Evolutionary conservation across 2,797 vertebrate genomes (phyloP), one percentile per base, ranked within the genome.

Genomic region (Hafferia zeledoni): DNA sequence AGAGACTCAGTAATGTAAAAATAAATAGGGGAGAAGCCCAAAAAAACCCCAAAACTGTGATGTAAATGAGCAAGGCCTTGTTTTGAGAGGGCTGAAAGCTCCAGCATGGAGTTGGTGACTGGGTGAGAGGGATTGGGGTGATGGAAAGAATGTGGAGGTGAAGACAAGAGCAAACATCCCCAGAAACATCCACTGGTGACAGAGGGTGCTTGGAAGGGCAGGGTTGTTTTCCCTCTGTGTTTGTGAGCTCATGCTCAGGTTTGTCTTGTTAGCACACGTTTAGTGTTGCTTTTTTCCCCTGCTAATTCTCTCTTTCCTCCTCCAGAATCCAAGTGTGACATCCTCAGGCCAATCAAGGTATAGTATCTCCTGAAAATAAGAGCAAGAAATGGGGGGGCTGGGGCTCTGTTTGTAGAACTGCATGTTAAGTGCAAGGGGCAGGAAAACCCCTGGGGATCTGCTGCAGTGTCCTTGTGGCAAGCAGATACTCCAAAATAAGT

Each of bases 301-400:
- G 44, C 69, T 94, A 78, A 94, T 47, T 93, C 64, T 14, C 17
- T 83, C 55, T 93, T 81, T 93, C 64, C 35, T 94, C 63, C 86
- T 79, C 43, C 92, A 97, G 97, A 88, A 94, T 25, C 94, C 96
- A 79, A 89, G 60, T 7, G 17, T 10, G 59, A 88, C 96, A 75
- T 92, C 95, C 79, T 86, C 95, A 57, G 91, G 84, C 77, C 95
- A 95, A 64, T 13, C 94, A 65, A 97, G 97, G 97, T 97, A 97
- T 4, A 10, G 90, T 96, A 68, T 74, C 46, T 16, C 37, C 82
- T 82, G 35, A 22, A 25, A 64, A n/a, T 27, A 13, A 46, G 35
- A 81, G 44, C 63, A 31, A 82, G 72, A 53, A 47, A n/a, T 16
- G 8, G 46, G 31, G 71, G 43, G 57, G 19, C 15, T 41, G 27